Percentiles rank a stretch among this genome's conserved stretches.
phyloP scores from a whole-genome alignment of 2,113 vertebrate genomes.

The Atractosteus spatula region DNA sequence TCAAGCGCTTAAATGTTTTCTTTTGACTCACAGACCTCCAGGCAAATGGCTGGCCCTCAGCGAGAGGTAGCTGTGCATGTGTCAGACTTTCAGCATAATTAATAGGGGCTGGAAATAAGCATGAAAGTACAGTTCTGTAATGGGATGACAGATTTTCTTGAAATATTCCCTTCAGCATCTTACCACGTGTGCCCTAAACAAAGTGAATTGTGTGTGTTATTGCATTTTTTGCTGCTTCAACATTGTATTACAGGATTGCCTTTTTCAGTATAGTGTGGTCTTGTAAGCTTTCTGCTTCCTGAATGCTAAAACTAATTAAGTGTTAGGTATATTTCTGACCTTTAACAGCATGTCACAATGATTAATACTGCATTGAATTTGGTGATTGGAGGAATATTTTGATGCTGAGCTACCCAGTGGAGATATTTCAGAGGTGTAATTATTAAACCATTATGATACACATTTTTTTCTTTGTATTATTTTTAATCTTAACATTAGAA shows the following conservation, averaged over 20 bases:
- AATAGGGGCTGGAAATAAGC: no score
- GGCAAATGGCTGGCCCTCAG: constrained; percentile 70
- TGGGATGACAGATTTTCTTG: no score
- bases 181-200: no score
- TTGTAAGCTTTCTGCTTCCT: constrained; percentile 37
- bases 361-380: constrained; percentile 56
- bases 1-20: not conserved
- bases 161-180: no score
- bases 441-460: no score
- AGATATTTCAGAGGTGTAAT: no score
- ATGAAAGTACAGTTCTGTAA: no score
- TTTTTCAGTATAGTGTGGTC: constrained; percentile 29
- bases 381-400: constrained; percentile 51
- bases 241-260: constrained; percentile 15
- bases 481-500: no score
- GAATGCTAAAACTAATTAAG: constrained; percentile 64
- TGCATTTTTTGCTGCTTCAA: not conserved
- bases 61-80: constrained; percentile 69
- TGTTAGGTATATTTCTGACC: constrained; percentile 59
- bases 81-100: not conserved
- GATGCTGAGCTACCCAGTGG: no score
- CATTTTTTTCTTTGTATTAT: no score
- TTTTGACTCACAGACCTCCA: constrained; percentile 54
- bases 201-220: constrained; percentile 12
- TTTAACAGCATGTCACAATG: constrained; percentile 62